phyloP scores from a whole-genome alignment of 2,888 invertebrate genomes.

The Lasius platythorax region DNA sequence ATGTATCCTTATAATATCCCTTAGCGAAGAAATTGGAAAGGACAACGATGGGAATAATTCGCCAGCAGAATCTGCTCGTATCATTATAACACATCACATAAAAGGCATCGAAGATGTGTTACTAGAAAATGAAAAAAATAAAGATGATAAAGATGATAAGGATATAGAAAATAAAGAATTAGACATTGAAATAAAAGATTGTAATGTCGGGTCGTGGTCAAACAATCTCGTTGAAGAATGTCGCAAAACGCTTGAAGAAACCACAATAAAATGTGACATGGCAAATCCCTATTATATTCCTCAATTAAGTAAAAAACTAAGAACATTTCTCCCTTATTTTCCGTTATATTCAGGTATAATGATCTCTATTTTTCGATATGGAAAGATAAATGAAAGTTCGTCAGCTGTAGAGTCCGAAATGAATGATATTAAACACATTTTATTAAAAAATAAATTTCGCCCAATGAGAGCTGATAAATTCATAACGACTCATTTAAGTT shows the following conservation, averaged over 20 bases:
- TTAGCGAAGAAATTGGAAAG: too few species aligned
- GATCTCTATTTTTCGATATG: background rate
- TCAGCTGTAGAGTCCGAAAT: conserved; percentile 15
- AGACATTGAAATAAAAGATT: conserved; percentile 10
- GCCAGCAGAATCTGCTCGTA: too few species aligned
- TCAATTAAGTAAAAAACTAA: background rate
- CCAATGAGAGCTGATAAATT: conserved; percentile 28
- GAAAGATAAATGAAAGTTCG: conserved; percentile 11
- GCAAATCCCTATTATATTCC: conserved; percentile 21
- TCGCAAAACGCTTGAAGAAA: background rate
- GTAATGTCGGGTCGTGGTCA: conserved; percentile 7
- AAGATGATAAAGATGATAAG: background rate
- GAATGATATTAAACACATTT: conserved; percentile 8
- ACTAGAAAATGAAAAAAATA: background rate
- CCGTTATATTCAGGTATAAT: conserved; percentile 8
- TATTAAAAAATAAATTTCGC: conserved; percentile 4
- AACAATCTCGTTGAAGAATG: background rate
- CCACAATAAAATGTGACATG: background rate
- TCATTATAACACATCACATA: too few species aligned
- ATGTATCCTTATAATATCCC: too few species aligned
- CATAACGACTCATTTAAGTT: conserved; percentile 8
- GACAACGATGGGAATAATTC: too few species aligned
- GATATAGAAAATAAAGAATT: background rate
- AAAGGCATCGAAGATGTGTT: background rate
- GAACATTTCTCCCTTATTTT: conserved; percentile 9